phyloP scores from a whole-genome alignment of 2,113 vertebrate species.

The Clupea harengus region DNA sequence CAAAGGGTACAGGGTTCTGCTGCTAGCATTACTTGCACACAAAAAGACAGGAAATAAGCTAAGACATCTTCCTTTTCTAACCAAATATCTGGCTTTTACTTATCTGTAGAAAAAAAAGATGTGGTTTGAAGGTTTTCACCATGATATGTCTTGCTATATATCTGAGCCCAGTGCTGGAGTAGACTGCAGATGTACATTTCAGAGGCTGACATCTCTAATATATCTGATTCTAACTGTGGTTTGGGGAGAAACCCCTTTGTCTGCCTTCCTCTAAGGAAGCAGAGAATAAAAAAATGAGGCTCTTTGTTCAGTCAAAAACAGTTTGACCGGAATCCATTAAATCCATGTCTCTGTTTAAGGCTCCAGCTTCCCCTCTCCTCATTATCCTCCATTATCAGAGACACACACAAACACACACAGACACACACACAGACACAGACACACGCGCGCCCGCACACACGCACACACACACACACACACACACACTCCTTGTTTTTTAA shows the following conservation, averaged over 20 bases:
- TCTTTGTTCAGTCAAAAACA: conserved; percentile 6
- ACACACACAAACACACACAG: neutral
- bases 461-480: neutral
- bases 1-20: neutral
- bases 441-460: neutral
- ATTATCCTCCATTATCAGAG: conserved; percentile 24
- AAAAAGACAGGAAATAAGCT: neutral
- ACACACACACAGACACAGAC: neutral
- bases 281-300: neutral
- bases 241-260: neutral
- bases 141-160: neutral
- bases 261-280: neutral
- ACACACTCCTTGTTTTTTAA: neutral
- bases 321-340: conserved; percentile 13
- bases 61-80: no score
- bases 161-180: neutral
- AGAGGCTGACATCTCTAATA: neutral
- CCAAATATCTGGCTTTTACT: no score
- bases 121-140: neutral
- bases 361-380: neutral
- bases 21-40: neutral
- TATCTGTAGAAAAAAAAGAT: no score
- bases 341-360: neutral
- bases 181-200: neutral
- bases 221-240: neutral